Evolutionary conservation across 1,140 invertebrate genomes (phyloP).

Genomic region (Panagrolaimus sp.): DNA sequence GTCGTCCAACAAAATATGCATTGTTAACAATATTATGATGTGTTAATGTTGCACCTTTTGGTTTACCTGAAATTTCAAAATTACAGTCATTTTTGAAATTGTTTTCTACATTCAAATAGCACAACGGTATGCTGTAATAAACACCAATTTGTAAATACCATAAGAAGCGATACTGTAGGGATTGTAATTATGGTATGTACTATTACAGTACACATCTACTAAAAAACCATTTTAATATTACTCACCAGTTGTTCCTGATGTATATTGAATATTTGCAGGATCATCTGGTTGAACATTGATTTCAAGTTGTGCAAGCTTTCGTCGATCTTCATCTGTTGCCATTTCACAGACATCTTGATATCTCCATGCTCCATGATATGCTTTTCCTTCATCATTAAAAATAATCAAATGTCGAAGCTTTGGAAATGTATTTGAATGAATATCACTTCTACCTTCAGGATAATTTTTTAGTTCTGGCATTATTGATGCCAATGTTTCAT

Average conservation of each 20-base stretch:
- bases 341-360: slow-evolving; percentile 50
- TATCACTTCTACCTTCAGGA: slow-evolving; percentile 33
- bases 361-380: slow-evolving; percentile 53
- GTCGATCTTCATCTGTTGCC: slow-evolving; percentile 59
- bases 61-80: no score
- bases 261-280: slow-evolving; percentile 56
- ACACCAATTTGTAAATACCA: no score
- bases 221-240: no score
- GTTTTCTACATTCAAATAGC: no score
- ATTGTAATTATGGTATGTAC: no score
- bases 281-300: slow-evolving; percentile 59
- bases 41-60: slow-evolving; percentile 77
- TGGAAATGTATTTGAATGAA: slow-evolving; percentile 45
- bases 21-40: slow-evolving; percentile 83
- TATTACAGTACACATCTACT: no score
- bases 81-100: no score
- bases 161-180: no score
- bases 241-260: slow-evolving; percentile 71
- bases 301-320: slow-evolving; percentile 59
- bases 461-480: slow-evolving; percentile 47
- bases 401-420: slow-evolving; percentile 54
- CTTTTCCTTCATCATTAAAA: slow-evolving; percentile 45
- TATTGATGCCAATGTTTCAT: slow-evolving; percentile 40
- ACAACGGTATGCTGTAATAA: no score
- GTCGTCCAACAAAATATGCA: slow-evolving; percentile 66